Evolutionary conservation across 2,888 invertebrate genomes (phyloP), one percentile per base, ranked within the genome.

Genomic region (Trissolcus japonicus): DNA sequence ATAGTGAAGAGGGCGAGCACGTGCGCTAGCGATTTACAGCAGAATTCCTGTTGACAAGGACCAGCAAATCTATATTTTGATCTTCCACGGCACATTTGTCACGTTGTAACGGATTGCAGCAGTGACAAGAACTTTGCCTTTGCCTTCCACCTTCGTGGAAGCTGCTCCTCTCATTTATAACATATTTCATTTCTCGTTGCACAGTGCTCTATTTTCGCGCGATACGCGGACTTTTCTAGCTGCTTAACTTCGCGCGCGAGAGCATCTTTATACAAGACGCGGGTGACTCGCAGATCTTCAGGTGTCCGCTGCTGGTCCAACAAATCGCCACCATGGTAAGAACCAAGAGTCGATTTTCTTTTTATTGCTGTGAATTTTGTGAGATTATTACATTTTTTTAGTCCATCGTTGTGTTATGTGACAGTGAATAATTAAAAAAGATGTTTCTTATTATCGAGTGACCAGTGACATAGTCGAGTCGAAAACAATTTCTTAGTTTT

Each of bases 111-210:
- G 79, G 81, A 73, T 82, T 80, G 79, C 82, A 80, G 59, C 71
- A 74, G 68, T 74, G 71, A 68, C 71, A 72, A 77, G 74, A 55
- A 65, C 35, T 60, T 72, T 59, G 63, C 72, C 79, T 76, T 80
- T 59, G 66, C 61, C 76, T 78, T 35, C 69, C 73, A 76, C 65
- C 76, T 76, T 74, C 67, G 76, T 74, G 72, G 67, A 82, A 81
- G 78, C 81, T 73, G 78, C 72, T 67, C 73, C 41, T 59, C 80
- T 75, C 83, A 86, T 85, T 88, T 88, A 87, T 88, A 88, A 87
- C 86, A 88, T 87, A 88, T 89, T 88, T 88, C 88, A 89, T 88
- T 89, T 89, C 88, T 87, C 87, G 85, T 81, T 83, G 81, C 79
- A 72, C 76, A 68, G 78, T 82, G 82, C 86, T 85, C 86, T 87